Evolutionary conservation across 2,888 invertebrate genomes (phyloP).

Genomic region (Nomada hirtipes): DNA sequence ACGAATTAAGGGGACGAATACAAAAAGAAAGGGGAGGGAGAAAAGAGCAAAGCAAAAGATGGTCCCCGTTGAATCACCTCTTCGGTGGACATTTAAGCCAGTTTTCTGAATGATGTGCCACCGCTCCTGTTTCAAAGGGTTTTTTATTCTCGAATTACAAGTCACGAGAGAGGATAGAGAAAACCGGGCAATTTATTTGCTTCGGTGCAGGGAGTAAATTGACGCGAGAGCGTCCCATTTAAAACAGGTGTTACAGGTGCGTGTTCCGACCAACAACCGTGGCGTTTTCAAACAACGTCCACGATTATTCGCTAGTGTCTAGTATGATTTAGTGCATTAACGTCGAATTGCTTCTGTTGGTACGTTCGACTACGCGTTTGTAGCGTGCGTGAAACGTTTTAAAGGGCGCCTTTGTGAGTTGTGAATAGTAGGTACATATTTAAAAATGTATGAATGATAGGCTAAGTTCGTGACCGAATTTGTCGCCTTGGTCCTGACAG

Average conservation of each 20-base stretch:
- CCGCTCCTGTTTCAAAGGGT: neutral
- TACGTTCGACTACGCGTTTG: neutral
- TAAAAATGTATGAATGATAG: neutral
- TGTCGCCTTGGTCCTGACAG: neutral
- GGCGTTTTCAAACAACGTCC: conserved; percentile 30
- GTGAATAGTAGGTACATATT: neutral
- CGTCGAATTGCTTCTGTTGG: neutral
- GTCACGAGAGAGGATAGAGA: conserved; percentile 4
- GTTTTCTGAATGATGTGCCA: conserved; percentile 39
- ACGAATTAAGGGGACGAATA: conserved; percentile 20
- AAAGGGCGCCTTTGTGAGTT: neutral
- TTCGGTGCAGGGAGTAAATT: conserved; percentile 30
- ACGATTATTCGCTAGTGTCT: neutral
- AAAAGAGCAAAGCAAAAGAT: neutral
- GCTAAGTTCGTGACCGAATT: neutral
- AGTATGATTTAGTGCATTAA: neutral
- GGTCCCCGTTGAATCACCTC: conserved; percentile 9
- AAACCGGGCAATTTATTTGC: conserved; percentile 38
- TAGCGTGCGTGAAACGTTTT: neutral
- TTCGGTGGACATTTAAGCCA: conserved; percentile 22
- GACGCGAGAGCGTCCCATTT: conserved; percentile 40
- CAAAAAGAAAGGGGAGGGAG: neutral
- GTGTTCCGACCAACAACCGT: conserved; percentile 17
- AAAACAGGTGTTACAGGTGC: conserved; percentile 46
- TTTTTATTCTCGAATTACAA: conserved; percentile 34